Conservation (phyloP, 2,797 vertebrate genomes). For the Epinephelus coioides region DNA sequence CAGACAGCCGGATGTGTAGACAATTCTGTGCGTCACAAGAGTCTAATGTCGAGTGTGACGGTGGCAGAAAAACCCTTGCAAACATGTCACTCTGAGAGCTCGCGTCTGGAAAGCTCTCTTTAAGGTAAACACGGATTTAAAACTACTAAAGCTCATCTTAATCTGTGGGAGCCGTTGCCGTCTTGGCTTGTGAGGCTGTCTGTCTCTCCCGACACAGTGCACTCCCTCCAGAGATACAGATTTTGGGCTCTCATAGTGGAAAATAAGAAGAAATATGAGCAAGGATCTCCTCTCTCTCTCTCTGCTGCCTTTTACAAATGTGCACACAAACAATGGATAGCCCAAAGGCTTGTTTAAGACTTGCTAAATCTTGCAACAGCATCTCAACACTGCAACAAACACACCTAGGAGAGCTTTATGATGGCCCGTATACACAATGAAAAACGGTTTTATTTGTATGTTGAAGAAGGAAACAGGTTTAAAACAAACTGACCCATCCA, state of each 20-base stretch:
- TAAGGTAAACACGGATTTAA: constrained; percentile 71
- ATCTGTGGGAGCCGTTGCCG: constrained; percentile 61
- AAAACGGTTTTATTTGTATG: constrained; percentile 11
- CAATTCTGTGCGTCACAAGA: constrained; percentile 47
- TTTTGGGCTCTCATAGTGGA: constrained; percentile 59
- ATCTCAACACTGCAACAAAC: constrained; percentile 25
- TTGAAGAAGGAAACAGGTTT: background rate
- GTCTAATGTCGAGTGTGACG: constrained; percentile 33
- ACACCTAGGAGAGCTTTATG: background rate
- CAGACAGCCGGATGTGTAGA: constrained; percentile 44
- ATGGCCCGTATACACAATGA: background rate
- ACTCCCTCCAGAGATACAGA: constrained; percentile 59
- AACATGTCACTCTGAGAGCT: constrained; percentile 58
- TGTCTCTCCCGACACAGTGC: constrained; percentile 44
- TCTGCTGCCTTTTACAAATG: constrained; percentile 42
- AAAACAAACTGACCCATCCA: background rate
- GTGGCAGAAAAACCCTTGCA: constrained; percentile 37
- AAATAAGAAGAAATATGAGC: constrained; percentile 70
- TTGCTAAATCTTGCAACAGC: constrained; percentile 53
- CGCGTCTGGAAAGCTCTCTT: constrained; percentile 40
- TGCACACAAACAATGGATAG: constrained; percentile 42
- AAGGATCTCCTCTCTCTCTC: constrained; percentile 42
- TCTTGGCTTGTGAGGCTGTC: constrained; percentile 55
- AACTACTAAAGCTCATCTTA: constrained; percentile 60
- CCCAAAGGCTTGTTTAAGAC: constrained; percentile 37